These are phyloP conservation scores for Acanthosepion lycidas DNA, from an alignment of 2,888 invertebrate species.

Conservation along the genomic window DNA sequence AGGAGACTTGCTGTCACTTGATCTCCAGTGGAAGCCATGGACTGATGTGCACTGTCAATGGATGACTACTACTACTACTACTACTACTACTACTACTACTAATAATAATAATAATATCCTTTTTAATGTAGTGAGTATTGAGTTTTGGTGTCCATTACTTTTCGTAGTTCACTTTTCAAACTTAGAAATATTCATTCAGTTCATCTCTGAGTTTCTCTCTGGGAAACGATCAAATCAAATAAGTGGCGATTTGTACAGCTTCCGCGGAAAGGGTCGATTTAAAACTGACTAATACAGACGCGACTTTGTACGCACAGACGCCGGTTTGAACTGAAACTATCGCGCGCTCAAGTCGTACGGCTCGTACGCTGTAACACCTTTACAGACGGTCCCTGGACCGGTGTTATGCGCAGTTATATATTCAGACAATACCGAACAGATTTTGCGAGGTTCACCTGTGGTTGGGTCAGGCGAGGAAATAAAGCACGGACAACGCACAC, in stretches of 20 bases:
- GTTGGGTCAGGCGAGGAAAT: background rate
- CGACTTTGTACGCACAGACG: background rate
- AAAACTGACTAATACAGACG: background rate
- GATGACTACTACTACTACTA: too few species aligned
- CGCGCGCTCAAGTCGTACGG: background rate
- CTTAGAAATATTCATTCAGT: background rate
- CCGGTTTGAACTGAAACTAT: background rate
- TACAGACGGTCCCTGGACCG: background rate
- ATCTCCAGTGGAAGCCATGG: too few species aligned
- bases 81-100: too few species aligned
- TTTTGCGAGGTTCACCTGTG: background rate
- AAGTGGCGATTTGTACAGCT: background rate
- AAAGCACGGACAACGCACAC: conserved; percentile 1
- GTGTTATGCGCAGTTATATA: conserved; percentile 18
- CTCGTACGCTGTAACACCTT: background rate
- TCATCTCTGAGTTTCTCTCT: background rate
- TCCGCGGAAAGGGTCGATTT: background rate
- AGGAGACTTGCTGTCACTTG: too few species aligned
- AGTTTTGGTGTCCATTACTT: background rate
- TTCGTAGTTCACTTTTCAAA: background rate
- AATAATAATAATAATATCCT: too few species aligned
- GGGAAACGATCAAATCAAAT: background rate
- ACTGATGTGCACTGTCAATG: too few species aligned
- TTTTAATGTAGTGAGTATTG: background rate
- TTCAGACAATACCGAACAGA: background rate